These are phyloP conservation scores for Trematomus loennbergii DNA, from an alignment of 2,113 vertebrate species.

Conservation along the genomic window DNA sequence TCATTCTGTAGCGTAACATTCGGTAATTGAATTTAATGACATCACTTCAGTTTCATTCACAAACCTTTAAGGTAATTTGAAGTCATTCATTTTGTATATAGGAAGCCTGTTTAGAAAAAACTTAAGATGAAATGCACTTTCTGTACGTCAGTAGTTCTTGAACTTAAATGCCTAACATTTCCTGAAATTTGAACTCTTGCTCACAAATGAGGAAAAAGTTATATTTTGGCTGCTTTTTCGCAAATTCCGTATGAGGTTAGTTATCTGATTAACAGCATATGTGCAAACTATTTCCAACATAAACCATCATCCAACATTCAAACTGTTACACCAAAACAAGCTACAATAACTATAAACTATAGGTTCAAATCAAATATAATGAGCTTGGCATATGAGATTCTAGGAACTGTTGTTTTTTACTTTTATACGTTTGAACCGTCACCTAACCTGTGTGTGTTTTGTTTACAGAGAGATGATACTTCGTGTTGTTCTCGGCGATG, in stretches of 20 bases:
- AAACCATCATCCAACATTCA: no score
- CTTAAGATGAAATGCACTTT: neutral
- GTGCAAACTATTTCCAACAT: neutral
- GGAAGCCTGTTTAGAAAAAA: neutral
- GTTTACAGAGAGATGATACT: constrained; percentile 90
- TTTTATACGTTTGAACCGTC: no score
- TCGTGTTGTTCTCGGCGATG: constrained; percentile 93
- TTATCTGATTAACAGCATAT: no score
- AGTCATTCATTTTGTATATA: no score
- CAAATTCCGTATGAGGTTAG: no score
- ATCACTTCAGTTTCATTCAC: neutral
- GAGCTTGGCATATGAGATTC: no score
- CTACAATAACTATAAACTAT: no score
- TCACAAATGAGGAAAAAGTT: neutral
- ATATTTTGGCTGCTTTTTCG: neutral
- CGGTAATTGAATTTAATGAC: constrained; percentile 50
- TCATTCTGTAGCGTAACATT: neutral
- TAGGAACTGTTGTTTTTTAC: no score
- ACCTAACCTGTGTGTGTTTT: constrained; percentile 19
- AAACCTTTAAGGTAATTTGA: neutral
- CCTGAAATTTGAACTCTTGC: neutral
- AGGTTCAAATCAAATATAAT: no score
- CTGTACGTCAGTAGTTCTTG: neutral
- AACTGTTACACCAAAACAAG: no score
- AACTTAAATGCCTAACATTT: neutral